Conservation (phyloP, 2,888 invertebrate species). For the Ennomos fuscantarius region DNA sequence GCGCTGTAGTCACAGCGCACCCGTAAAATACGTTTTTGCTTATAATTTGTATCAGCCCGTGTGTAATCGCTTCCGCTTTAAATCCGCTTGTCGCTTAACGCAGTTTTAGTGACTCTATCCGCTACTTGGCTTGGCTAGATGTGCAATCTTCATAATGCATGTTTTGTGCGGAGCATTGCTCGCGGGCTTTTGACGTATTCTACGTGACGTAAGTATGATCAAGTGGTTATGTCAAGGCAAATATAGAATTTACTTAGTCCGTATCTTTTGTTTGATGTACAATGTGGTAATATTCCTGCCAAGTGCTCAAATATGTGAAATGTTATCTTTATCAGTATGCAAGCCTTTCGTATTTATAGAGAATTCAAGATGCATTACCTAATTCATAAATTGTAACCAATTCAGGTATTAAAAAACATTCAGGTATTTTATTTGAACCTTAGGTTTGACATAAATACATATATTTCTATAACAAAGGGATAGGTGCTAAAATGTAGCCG, state of each 20-base stretch:
- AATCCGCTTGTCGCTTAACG: conserved; percentile 23
- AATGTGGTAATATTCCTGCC: conserved; percentile 21
- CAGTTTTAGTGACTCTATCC: conserved; percentile 34
- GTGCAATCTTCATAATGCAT: conserved; percentile 85
- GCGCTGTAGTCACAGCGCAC: background rate
- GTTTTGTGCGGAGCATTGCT: conserved; percentile 66
- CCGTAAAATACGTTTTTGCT: background rate
- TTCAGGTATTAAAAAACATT: too few relatives aligned
- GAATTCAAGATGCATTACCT: too few relatives aligned
- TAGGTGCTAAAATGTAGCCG: background rate
- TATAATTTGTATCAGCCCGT: background rate
- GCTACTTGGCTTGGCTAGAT: conserved; percentile 81
- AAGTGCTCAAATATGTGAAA: conserved; percentile 2
- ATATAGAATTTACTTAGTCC: conserved; percentile 37
- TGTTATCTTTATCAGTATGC: conserved; percentile 6
- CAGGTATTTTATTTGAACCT: too few relatives aligned
- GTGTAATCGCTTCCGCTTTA: conserved; percentile 22
- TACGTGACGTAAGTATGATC: conserved; percentile 45
- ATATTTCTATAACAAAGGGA: too few relatives aligned
- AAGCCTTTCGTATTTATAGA: background rate
- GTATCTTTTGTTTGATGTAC: conserved; percentile 35
- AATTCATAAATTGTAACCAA: too few relatives aligned
- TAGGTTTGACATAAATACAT: too few relatives aligned
- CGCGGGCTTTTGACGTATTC: conserved; percentile 51
- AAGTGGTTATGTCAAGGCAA: conserved; percentile 36